Base-by-base conservation (phyloP, 2,888 invertebrate genomes). In the Lycophotia porphyrea region DNA sequence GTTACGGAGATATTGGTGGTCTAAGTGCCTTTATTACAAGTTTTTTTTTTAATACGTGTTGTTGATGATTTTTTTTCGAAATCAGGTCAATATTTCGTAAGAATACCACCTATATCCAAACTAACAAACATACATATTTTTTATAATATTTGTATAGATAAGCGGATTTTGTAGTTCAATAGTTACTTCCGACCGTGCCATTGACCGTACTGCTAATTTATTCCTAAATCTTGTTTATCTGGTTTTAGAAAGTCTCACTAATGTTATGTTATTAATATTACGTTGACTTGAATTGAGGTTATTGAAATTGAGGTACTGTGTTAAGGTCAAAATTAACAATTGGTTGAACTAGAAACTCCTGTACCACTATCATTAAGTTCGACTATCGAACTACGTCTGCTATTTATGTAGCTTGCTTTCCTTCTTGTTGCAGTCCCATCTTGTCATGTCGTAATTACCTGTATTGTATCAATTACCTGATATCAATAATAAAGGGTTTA, bases 221-320 rank as follows among this genome's bases (percentile, higher is more conserved):
- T 67, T 64, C 13, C 31, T 9, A 31, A 5, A 58, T 75, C 67
- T 68, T 64, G 67, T 7, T 18, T 5, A 49, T 68, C 81, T 42
- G 2, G 81, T 58, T 81, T 74, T 68, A 67, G 75, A 79, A 79
- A 79, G 75, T 58, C 1, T 24, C 18, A 18, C 0, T 11, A 21
- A 65, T 80, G 15, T 73, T 68, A 67, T 63, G 15, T 65, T 64
- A 58, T 67, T 74, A 47, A 52, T 34, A 44, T 78, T 75, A 81
- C 47, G 61, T 49, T 58, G 55, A 31, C 8, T 68, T 13, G 1
- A 24, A 68, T 58, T 68, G 27, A 15, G 74, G 34, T 42, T 64
- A 67, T 58, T 2, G 27, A 49, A 60, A 39, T 36, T 66, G 42
- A 60, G 39, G 5, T 49, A 80, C 36, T 80, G 52, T 47, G 81